phyloP scores from a whole-genome alignment of 2,888 invertebrate genomes.

The Tethea ocularis region DNA sequence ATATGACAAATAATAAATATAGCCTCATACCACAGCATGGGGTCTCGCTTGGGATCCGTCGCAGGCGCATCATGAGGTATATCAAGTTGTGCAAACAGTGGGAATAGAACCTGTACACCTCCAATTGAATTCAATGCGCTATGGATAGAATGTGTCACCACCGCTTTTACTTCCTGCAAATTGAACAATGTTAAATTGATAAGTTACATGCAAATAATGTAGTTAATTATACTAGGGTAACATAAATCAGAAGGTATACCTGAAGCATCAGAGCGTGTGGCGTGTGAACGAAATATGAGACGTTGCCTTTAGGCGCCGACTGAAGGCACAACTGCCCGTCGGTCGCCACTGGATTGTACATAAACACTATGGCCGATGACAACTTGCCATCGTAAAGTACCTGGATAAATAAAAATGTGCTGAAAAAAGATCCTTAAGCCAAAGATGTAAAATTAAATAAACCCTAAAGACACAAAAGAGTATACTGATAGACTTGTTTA shows the following conservation, averaged over 20 bases:
- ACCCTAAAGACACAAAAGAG: slow-evolving; percentile 16
- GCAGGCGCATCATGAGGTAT: slow-evolving; percentile 93
- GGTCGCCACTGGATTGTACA: slow-evolving; percentile 99
- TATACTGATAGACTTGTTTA: background rate
- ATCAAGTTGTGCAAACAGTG: slow-evolving; percentile 98
- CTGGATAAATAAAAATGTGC: slow-evolving; percentile 71
- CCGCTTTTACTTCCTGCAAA: slow-evolving; percentile 98
- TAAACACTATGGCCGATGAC: slow-evolving; percentile 98
- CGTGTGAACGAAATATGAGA: slow-evolving; percentile 99
- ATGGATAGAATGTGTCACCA: slow-evolving; percentile 99
- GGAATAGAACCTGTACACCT: slow-evolving; percentile 98
- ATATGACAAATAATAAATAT: slow-evolving; percentile 16
- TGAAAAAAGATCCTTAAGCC: slow-evolving; percentile 1
- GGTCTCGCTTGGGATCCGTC: slow-evolving; percentile 92
- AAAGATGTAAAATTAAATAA: background rate
- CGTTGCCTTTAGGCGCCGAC: slow-evolving; percentile 98
- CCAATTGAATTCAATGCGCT: slow-evolving; percentile 99
- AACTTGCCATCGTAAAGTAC: slow-evolving; percentile 99
- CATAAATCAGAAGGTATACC: slow-evolving; percentile 77
- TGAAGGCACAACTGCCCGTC: slow-evolving; percentile 99
- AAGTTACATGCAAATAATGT: background rate
- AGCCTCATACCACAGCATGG: slow-evolving; percentile 91
- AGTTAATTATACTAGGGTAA: slow-evolving; percentile 34
- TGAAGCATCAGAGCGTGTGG: slow-evolving; percentile 99
- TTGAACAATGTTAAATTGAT: slow-evolving; percentile 8